Base-by-base conservation (phyloP, 2,888 invertebrate species). In the Orthosia incerta region DNA sequence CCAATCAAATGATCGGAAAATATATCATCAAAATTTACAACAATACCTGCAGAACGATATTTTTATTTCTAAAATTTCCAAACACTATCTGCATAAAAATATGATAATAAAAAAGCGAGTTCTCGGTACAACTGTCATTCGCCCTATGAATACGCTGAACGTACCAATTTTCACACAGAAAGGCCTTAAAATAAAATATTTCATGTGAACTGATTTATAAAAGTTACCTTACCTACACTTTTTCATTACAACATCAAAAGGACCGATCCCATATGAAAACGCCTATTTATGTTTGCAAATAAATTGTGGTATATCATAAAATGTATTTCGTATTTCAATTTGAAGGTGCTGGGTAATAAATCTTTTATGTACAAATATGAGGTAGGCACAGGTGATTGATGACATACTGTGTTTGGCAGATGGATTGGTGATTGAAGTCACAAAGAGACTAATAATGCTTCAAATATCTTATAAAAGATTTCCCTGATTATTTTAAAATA, bases 361-460 rank as follows among this genome's bases (percentile, higher is more conserved):
- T 74, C 53, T 76, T 80, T 55, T 80, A 63, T 64, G 51, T 80
- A 74, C 39, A 74, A 80, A 76, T 74, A 80, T 79, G 62, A 80
- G 39, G 48, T 79, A 48, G 18, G 26, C 51, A 31, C n/a, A 5
- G 7, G 48, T 75, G 74, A 75, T 79, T 75, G 74, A 75, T 79
- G 60, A 23, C 53, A 71, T 60, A 45, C 45, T 46, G 51, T 53
- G 39, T 76, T 63, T 63, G 74, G 20, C 46, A 74, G 23, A 63
- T 64, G 48, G 48, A 50, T 61, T 55, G 26, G 79, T 53, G 53
- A 68, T 57, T 51, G 56, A 50, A 62, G 56, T 51, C 20, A 48
- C 23, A 46, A 12, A 79, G 20, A 69, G 23, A 51, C 12, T 56
- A 16, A 20, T 55, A 51, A 45, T 5, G 45, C 16, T 11, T 46